These are phyloP conservation scores for Calliphora vomitoria DNA, from an alignment of 2,888 invertebrate species.

Conservation along the genomic window DNA sequence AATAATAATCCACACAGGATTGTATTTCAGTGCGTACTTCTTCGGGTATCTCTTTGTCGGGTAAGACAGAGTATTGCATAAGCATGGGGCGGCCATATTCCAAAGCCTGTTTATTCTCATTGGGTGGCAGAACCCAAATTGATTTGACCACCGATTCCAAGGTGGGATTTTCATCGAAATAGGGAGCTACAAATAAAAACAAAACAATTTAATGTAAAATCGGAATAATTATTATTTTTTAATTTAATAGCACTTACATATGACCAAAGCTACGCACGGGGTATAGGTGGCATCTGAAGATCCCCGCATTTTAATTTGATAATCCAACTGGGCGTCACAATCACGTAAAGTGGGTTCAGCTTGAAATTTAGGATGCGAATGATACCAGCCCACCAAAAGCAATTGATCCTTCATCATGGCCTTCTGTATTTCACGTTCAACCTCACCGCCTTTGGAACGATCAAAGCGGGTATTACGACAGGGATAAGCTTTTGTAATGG, in stretches of 20 bases:
- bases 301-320: slow-evolving; percentile 97
- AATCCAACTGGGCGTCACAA: slow-evolving; percentile 96
- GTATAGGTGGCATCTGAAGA: slow-evolving; percentile 95
- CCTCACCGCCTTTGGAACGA: slow-evolving; percentile 89
- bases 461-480: slow-evolving; percentile 93
- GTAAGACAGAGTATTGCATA: slow-evolving; percentile 93
- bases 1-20: slow-evolving; percentile 93
- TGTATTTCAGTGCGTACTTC: slow-evolving; percentile 94
- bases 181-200: slow-evolving; percentile 88
- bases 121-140: slow-evolving; percentile 98
- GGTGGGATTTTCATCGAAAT: slow-evolving; percentile 91
- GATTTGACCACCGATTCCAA: slow-evolving; percentile 93
- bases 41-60: slow-evolving; percentile 92
- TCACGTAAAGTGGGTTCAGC: slow-evolving; percentile 95
- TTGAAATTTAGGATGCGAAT: slow-evolving; percentile 95
- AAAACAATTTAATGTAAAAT: slow-evolving; percentile 43
- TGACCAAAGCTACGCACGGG: slow-evolving; percentile 96
- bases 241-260: slow-evolving; percentile 86
- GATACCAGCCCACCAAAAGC: slow-evolving; percentile 96
- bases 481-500: slow-evolving; percentile 95
- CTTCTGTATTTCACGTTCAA: slow-evolving; percentile 93
- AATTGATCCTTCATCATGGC: slow-evolving; percentile 93
- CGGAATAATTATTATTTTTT: background rate
- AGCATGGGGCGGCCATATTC: slow-evolving; percentile 97
- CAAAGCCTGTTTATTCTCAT: slow-evolving; percentile 93